Percentiles rank a stretch among this genome's conserved stretches.
phyloP scores from a whole-genome alignment of 2,888 invertebrate genomes.

The Campopleginae sp. region DNA sequence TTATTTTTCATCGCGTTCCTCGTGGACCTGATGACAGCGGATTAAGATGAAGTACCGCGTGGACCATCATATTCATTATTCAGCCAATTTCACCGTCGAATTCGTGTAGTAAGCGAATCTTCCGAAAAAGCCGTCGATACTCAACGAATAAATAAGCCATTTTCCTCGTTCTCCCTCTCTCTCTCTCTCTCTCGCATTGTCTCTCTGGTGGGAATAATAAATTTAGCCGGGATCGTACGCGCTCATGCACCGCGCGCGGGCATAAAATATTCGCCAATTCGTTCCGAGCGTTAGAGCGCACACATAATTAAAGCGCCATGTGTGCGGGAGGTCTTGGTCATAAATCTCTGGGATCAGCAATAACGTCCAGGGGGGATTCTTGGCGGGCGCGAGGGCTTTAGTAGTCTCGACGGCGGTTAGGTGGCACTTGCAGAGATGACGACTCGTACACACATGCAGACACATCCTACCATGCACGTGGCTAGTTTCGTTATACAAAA shows the following conservation, averaged over 20 bases:
- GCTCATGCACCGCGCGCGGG: slow-evolving; percentile 61
- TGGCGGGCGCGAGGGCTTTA: slow-evolving; percentile 57
- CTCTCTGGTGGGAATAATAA: slow-evolving; percentile 54
- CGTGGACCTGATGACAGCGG: background rate
- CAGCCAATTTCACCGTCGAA: background rate
- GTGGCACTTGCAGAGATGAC: slow-evolving; percentile 47
- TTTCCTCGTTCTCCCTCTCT: background rate
- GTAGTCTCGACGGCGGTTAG: slow-evolving; percentile 59
- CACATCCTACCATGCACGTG: slow-evolving; percentile 7
- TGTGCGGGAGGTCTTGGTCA: slow-evolving; percentile 80
- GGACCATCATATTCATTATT: slow-evolving; percentile 1
- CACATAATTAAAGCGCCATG: slow-evolving; percentile 83
- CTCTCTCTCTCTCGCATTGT: slow-evolving; percentile 25
- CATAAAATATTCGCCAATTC: slow-evolving; percentile 82
- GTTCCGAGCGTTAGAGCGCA: slow-evolving; percentile 75
- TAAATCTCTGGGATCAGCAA: slow-evolving; percentile 83
- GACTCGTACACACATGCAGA: slow-evolving; percentile 13
- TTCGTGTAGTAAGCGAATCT: background rate
- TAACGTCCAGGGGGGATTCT: slow-evolving; percentile 78
- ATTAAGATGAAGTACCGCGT: background rate
- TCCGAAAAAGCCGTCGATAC: slow-evolving; percentile 55
- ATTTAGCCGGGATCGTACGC: slow-evolving; percentile 50
- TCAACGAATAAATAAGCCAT: slow-evolving; percentile 61
- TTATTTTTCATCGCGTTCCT: background rate
- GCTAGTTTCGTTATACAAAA: slow-evolving; percentile 62